Evolutionary conservation across 2,888 invertebrate species (phyloP), one percentile per base, ranked within the genome.

Genomic region (Carcina quercana): DNA sequence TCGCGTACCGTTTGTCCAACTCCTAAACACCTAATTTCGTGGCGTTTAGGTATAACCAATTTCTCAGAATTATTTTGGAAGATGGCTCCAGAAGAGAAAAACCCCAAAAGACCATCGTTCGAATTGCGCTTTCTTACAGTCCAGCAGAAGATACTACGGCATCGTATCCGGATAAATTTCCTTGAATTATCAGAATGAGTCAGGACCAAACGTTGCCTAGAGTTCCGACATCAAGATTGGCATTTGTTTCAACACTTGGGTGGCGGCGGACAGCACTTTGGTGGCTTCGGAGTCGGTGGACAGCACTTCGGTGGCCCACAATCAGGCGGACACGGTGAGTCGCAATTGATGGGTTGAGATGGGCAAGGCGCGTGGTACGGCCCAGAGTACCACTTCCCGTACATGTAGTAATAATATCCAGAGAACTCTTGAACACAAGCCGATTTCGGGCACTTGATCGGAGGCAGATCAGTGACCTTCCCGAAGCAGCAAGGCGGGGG

Each of bases 391-490:
- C 59, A 60, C 11, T 46, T 48, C 1, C 60, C 59, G 15, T 60
- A 60, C 1, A 59, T 59, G 45, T 66, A 66, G 34, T 64, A 64
- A 28, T 61, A 64, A 36, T 66, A 64, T 0, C 66, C 64, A 3
- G 58, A 57, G 58, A 64, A 60, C 35, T 56, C 56, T 30, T 62
- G 60, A 1, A 65, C 13, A 32, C 64, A 63, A 11, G 42, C 41
- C 5, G 65, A 54, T 0, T 59, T 53, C 2, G 45, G 39, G 26
- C 52, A 53, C 30, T 55, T 53, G 2, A 53, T 51, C 3, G 51
- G 42, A 0, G 40, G 42, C n/a, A n/a, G n/a, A n/a, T n/a, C n/a
- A n/a, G n/a, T n/a, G n/a, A n/a, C n/a, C n/a, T n/a, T n/a, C n/a
- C n/a, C n/a, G 24, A 11, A 11, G 5, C 34, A 37, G 1, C 53